phyloP scores from a whole-genome alignment of 1,140 invertebrate species.

The Drosophila sturtevanti region DNA sequence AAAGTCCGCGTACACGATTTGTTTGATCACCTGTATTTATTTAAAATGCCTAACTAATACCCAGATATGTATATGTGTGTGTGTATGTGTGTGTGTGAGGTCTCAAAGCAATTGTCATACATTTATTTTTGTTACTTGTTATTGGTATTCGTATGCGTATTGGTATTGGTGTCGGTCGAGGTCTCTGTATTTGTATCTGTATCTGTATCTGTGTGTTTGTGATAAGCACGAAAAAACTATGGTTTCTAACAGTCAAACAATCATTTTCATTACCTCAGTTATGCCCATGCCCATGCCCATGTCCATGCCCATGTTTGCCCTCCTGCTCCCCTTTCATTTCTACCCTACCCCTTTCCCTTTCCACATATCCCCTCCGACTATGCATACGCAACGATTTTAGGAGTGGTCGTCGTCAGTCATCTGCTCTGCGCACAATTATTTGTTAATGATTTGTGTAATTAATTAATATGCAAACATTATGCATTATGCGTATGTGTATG shows the following conservation, averaged over 20 bases:
- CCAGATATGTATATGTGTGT: constrained; percentile 8
- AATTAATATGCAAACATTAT: constrained; percentile 26
- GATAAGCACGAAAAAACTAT: constrained; percentile 33
- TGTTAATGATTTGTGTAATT: constrained; percentile 64
- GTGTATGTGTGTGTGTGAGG: background rate
- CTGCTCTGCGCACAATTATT: constrained; percentile 36
- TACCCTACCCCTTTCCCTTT: background rate
- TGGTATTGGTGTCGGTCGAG: background rate
- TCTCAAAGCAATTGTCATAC: background rate
- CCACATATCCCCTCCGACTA: background rate
- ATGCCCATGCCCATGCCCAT: background rate
- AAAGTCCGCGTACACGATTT: constrained; percentile 15
- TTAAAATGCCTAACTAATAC: constrained; percentile 37
- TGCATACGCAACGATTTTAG: constrained; percentile 14
- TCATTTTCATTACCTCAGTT: constrained; percentile 16
- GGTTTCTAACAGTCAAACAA: constrained; percentile 19
- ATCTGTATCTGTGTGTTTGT: constrained; percentile 14
- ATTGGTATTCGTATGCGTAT: background rate
- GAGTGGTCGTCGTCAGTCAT: constrained; percentile 26
- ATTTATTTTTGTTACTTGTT: background rate
- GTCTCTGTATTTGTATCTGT: background rate
- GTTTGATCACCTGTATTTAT: constrained; percentile 75
- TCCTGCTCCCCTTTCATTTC: background rate
- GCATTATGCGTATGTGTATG: background rate
- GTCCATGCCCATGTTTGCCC: constrained; percentile 14